These are phyloP conservation scores for Zosterops borbonicus DNA, from an alignment of 2,113 vertebrate species.

Conservation along the genomic window DNA sequence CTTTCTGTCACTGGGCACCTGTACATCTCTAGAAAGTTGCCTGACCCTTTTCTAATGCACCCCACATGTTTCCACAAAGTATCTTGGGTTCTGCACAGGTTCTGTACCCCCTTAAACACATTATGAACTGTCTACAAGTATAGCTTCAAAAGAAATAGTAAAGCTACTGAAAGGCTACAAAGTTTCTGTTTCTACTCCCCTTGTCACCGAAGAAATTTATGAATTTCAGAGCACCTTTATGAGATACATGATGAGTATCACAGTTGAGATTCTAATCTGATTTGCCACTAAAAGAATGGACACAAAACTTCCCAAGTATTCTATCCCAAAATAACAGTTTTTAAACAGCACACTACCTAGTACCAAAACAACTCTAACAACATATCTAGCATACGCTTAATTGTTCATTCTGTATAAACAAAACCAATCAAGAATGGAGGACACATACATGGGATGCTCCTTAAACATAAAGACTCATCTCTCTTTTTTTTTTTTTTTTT, in stretches of 20 bases:
- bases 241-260: not conserved
- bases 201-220: not conserved
- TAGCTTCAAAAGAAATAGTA: not conserved
- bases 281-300: not conserved
- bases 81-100: not conserved
- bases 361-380: not conserved
- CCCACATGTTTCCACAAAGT: not conserved
- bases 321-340: not conserved
- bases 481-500: not conserved
- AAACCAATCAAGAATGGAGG: not conserved
- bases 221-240: not conserved
- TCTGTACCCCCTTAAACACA: not conserved
- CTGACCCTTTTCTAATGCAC: not conserved
- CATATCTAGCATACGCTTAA: not conserved
- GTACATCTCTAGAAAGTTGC: rapidly evolving
- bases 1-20: not conserved
- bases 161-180: not conserved
- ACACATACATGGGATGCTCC: not conserved
- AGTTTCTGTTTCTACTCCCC: not conserved
- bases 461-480: not conserved
- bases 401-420: not conserved
- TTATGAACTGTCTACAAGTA: not conserved
- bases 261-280: not conserved
- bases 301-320: not conserved
- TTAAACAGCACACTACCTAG: not conserved